Evolutionary conservation across 2,888 invertebrate species (phyloP).

Genomic region (Cosmopolites sordidus): DNA sequence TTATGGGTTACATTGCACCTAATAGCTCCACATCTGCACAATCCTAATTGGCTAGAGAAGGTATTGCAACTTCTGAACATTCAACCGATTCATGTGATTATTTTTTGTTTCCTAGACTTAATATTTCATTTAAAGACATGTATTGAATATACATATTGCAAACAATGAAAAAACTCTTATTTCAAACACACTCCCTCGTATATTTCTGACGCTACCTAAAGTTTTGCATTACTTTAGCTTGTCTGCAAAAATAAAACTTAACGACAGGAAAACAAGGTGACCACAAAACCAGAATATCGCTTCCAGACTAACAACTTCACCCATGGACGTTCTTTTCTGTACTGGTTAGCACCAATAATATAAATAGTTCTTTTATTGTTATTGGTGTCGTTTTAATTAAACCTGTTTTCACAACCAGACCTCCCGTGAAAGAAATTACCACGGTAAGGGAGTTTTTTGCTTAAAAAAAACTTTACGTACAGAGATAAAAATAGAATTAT

Average conservation of each 20-base stretch:
- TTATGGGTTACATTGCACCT: too few species aligned
- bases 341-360: neutral
- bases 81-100: too few species aligned
- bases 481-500: too few species aligned
- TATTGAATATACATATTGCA: too few species aligned
- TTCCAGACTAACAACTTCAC: constrained; percentile 24
- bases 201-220: neutral
- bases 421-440: neutral
- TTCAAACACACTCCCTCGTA: neutral
- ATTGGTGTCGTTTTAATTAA: neutral
- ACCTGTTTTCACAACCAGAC: neutral
- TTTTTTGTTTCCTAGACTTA: too few species aligned
- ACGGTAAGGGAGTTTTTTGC: neutral
- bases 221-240: neutral
- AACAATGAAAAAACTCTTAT: too few species aligned
- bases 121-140: too few species aligned
- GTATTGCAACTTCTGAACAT: too few species aligned
- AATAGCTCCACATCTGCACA: too few species aligned
- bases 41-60: too few species aligned
- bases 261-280: constrained; percentile 7
- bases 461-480: too few species aligned
- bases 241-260: constrained; percentile 1
- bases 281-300: constrained; percentile 14
- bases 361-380: neutral
- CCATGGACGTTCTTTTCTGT: constrained; percentile 4